phyloP scores from a whole-genome alignment of 2,797 vertebrate genomes.

The Morus bassanus region DNA sequence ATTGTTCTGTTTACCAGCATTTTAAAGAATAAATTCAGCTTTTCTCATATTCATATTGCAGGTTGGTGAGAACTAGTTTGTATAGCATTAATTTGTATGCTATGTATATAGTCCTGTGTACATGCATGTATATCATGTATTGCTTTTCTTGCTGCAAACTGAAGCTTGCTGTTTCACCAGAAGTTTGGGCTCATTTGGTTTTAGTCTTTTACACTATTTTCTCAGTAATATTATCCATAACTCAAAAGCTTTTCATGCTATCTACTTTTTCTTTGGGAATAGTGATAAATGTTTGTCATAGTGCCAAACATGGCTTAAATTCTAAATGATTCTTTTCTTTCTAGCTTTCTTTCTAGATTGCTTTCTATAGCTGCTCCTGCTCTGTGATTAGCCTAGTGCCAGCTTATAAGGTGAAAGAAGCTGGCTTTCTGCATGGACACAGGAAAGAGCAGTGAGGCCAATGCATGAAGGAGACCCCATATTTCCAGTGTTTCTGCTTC shows the following conservation, averaged over 20 bases:
- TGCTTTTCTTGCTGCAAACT: background rate
- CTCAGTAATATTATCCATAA: background rate
- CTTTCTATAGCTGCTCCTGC: background rate
- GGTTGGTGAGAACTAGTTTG: background rate
- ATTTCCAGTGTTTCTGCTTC: background rate
- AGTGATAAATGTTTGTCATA: background rate
- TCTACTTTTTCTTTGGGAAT: background rate
- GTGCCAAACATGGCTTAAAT: background rate
- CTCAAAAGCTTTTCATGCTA: background rate
- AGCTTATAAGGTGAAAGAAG: background rate
- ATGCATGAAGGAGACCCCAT: background rate
- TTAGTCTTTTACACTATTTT: background rate
- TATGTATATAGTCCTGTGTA: background rate
- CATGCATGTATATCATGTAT: accelerated
- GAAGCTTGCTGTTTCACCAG: background rate
- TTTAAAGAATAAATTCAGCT: background rate
- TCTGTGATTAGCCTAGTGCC: background rate
- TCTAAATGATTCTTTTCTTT: background rate
- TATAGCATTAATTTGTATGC: background rate
- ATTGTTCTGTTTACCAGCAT: background rate
- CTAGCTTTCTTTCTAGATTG: background rate
- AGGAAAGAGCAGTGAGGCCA: background rate
- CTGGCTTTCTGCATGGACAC: background rate
- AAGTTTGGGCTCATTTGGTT: background rate
- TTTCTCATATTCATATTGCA: background rate